These are phyloP conservation scores for Epizoanthus stellaris DNA, from an alignment of 92 coral and sea anemone genomes.

Conservation along the genomic window DNA sequence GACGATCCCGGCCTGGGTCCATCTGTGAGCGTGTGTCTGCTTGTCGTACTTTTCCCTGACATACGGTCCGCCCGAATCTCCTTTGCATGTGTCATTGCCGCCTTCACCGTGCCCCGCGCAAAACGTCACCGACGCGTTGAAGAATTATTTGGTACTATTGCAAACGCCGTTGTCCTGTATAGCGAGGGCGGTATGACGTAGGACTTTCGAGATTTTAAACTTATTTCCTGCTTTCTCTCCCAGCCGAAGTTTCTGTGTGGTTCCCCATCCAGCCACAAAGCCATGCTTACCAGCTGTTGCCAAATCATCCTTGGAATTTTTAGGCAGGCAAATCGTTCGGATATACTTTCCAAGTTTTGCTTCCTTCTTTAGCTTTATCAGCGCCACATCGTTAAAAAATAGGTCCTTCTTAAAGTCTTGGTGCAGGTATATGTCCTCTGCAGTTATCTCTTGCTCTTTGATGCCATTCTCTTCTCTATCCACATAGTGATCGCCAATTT, in stretches of 20 bases:
- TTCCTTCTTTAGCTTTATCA: conserved; percentile 45
- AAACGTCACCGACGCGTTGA: conserved; percentile 57
- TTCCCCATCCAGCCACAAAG: conserved; percentile 76
- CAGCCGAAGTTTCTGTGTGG: background rate
- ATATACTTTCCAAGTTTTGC: conserved; percentile 46
- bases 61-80: conserved; percentile 80
- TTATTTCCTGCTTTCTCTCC: background rate
- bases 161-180: conserved; percentile 59
- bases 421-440: conserved; percentile 55
- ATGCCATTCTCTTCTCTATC: conserved; percentile 20
- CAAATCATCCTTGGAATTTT: conserved; percentile 36
- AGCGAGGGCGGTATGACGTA: conserved; percentile 67
- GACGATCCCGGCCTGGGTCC: conserved; percentile 78
- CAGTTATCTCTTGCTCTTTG: conserved; percentile 33
- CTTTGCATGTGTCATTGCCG: conserved; percentile 55
- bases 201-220: conserved; percentile 40
- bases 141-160: background rate
- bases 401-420: conserved; percentile 18
- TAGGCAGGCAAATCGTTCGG: conserved; percentile 67
- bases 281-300: conserved; percentile 44
- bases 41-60: conserved; percentile 36
- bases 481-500: conserved; percentile 63
- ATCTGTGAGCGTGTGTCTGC: conserved; percentile 23
- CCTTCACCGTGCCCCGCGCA: conserved; percentile 78
- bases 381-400: conserved; percentile 58